Evolutionary conservation across 2,888 invertebrate genomes (phyloP).

Genomic region (Oeneis ivallda): DNA sequence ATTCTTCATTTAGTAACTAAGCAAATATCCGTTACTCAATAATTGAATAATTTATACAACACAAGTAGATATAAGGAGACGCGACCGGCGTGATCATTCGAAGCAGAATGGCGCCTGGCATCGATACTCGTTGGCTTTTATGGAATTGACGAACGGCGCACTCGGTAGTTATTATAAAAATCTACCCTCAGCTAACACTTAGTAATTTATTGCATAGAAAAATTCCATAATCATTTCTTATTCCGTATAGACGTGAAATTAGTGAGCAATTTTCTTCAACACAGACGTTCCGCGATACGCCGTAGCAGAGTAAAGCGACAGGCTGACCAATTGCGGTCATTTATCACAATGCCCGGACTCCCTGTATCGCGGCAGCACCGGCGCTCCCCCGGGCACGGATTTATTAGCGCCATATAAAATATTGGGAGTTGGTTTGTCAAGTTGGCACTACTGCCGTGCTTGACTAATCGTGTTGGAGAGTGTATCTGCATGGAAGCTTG

Average conservation of each 20-base stretch:
- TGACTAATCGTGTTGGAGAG: not conserved
- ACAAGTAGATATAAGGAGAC: too few relatives aligned
- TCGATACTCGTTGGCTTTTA: too few relatives aligned
- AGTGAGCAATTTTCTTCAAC: constrained; percentile 9
- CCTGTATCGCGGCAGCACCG: constrained; percentile 49
- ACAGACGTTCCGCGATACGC: constrained; percentile 37
- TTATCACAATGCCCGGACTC: constrained; percentile 50
- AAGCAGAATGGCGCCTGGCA: too few relatives aligned
- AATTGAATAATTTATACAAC: too few relatives aligned
- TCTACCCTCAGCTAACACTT: too few relatives aligned
- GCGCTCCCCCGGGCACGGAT: constrained; percentile 26
- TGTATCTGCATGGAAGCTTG: not conserved
- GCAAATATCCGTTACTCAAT: too few relatives aligned
- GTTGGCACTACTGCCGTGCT: not conserved
- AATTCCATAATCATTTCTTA: not conserved
- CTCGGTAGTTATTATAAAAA: too few relatives aligned
- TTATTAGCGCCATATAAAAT: constrained; percentile 33
- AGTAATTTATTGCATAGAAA: not conserved
- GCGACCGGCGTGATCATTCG: too few relatives aligned
- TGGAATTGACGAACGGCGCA: too few relatives aligned
- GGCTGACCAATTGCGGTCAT: constrained; percentile 60
- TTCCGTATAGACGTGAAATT: not conserved
- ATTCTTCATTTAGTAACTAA: too few relatives aligned
- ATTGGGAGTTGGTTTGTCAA: constrained; percentile 28
- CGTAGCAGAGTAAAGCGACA: constrained; percentile 49